A percentile compares a stretch with the other conserved stretches of the same genome.
Evolutionary conservation across 1,140 invertebrate genomes (phyloP).

Genomic region (Zaprionus tsacasi): DNA sequence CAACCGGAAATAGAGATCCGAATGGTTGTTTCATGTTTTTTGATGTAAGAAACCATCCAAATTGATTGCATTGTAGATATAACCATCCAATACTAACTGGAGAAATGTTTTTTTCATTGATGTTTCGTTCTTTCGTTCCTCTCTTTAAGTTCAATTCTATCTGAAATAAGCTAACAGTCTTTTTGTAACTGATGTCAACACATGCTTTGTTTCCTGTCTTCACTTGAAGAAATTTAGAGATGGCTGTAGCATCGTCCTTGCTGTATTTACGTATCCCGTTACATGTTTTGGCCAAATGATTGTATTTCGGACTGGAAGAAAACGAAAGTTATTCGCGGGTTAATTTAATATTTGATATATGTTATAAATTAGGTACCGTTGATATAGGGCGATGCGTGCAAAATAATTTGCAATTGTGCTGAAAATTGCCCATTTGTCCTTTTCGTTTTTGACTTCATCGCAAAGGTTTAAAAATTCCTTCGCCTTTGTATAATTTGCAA

Average conservation of each 20-base stretch:
- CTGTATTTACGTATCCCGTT: conserved; percentile 44
- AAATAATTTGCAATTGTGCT: conserved; percentile 75
- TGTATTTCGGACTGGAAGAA: conserved; percentile 42
- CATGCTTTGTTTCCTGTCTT: conserved; percentile 38
- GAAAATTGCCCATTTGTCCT: conserved; percentile 74
- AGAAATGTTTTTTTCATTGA: not conserved
- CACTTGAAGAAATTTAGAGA: conserved; percentile 61
- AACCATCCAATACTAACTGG: conserved; percentile 85
- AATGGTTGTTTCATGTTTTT: conserved; percentile 87
- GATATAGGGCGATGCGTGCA: conserved; percentile 73
- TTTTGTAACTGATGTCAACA: conserved; percentile 52
- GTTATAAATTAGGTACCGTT: conserved; percentile 52
- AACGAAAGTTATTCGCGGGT: not conserved
- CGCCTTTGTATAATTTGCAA: conserved; percentile 59
- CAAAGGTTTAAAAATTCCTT: conserved; percentile 82
- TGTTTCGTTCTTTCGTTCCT: not conserved
- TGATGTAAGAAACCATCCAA: conserved; percentile 89
- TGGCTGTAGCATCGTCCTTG: conserved; percentile 63
- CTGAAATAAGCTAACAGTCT: conserved; percentile 22
- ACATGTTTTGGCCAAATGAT: conserved; percentile 49
- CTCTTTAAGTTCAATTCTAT: too few species aligned
- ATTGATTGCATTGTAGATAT: conserved; percentile 91
- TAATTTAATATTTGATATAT: too few species aligned
- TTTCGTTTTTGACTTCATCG: conserved; percentile 56
- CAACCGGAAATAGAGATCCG: conserved; percentile 85